Conservation (phyloP, 2,113 vertebrate species). For the Forbesichthys papilliferus region DNA sequence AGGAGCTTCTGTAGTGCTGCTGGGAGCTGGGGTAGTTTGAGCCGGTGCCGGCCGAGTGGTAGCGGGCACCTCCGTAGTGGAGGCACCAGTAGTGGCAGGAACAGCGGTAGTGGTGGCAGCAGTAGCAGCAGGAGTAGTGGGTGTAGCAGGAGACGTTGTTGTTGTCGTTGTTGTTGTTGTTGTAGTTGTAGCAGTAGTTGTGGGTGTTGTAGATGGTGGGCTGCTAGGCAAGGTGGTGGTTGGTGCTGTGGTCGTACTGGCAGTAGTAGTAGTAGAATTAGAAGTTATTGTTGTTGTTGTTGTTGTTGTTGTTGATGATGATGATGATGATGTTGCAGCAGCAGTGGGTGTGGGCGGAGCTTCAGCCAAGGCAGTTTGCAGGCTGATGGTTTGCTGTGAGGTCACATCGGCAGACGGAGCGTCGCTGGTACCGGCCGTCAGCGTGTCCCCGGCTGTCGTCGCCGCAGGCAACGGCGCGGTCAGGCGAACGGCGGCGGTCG, state of each 20-base stretch:
- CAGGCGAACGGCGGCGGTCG: neutral
- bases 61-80: constrained; percentile 55
- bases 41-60: constrained; percentile 45
- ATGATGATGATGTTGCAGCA: constrained; percentile 20
- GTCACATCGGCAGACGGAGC: constrained; percentile 10
- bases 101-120: constrained; percentile 75
- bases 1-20: constrained; percentile 46
- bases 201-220: constrained; percentile 39
- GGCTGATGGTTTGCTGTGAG: constrained; percentile 65
- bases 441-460: constrained; percentile 46
- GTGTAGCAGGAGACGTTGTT: constrained; percentile 50
- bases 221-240: constrained; percentile 43
- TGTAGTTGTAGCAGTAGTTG: constrained; percentile 36
- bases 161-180: constrained; percentile 48
- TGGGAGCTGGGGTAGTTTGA: constrained; percentile 35
- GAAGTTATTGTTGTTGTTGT: constrained; percentile 18
- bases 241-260: constrained; percentile 17
- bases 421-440: neutral
- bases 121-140: constrained; percentile 66
- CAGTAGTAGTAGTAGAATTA: constrained; percentile 15
- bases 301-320: constrained; percentile 1
- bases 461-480: constrained; percentile 16
- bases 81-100: constrained; percentile 72
- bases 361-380: constrained; percentile 43
- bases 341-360: constrained; percentile 25